phyloP scores from a whole-genome alignment of 2,888 invertebrate species.

The Chaetogeoica ovagalla region DNA sequence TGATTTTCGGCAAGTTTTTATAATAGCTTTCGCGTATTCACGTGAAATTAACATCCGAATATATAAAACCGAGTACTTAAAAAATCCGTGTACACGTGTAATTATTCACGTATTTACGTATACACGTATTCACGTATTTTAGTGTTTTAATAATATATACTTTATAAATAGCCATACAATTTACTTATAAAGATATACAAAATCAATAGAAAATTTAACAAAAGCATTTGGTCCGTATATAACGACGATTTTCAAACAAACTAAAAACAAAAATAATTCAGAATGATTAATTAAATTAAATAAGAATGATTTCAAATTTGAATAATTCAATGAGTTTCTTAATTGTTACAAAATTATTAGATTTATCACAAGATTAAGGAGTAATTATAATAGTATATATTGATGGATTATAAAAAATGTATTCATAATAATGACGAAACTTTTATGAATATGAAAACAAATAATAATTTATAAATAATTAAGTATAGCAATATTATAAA shows the following conservation, averaged over 20 bases:
- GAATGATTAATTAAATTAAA: constrained; percentile 1
- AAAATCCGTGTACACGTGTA: constrained; percentile 1
- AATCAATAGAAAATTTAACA: background rate
- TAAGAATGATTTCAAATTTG: background rate
- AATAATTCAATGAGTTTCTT: background rate
- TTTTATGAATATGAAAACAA: background rate
- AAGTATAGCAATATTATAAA: no score
- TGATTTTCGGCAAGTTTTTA: no score
- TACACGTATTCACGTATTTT: constrained; percentile 10
- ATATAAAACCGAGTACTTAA: no score
- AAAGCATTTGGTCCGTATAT: background rate
- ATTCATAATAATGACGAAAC: background rate
- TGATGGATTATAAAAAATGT: background rate
- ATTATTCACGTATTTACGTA: no score
- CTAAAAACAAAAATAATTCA: background rate
- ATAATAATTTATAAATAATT: no score
- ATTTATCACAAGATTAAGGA: background rate
- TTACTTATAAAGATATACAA: background rate
- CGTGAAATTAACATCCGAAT: no score
- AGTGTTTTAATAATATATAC: background rate
- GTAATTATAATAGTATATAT: background rate
- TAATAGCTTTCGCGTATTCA: no score
- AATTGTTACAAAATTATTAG: background rate
- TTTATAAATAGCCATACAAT: constrained; percentile 2
- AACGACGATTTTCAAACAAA: background rate